These are phyloP conservation scores for Pluvialis apricaria DNA, from an alignment of 2,113 vertebrate genomes.

Conservation along the genomic window DNA sequence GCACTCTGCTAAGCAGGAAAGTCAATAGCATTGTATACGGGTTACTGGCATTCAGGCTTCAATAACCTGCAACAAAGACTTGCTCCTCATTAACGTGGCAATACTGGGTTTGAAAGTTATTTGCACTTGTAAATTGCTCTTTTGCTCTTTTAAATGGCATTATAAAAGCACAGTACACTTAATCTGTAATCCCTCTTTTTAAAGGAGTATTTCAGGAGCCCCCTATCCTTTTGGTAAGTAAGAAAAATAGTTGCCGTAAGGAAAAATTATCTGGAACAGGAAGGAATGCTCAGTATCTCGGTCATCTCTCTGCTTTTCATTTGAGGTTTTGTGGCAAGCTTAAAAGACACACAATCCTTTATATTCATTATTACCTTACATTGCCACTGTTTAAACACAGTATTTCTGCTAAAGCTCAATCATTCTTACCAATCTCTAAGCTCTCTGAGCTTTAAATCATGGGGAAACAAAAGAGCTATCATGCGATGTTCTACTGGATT, in stretches of 20 bases:
- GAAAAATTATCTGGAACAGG: neutral
- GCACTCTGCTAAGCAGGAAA: neutral
- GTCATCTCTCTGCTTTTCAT: neutral
- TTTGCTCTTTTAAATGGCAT: neutral
- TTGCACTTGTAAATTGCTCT: neutral
- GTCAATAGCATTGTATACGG: neutral
- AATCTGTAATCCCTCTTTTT: neutral
- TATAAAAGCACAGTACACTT: neutral
- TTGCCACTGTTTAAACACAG: neutral
- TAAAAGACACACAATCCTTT: neutral
- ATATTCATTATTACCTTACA: neutral
- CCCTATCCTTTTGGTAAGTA: neutral
- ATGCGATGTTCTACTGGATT: accelerated
- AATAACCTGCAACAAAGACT: neutral
- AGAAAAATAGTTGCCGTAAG: neutral
- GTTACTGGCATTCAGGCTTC: neutral
- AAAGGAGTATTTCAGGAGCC: neutral
- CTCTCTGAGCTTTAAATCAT: neutral
- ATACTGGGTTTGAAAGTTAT: neutral
- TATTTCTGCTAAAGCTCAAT: neutral
- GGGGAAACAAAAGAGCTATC: neutral
- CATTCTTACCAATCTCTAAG: neutral
- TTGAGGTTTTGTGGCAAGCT: neutral
- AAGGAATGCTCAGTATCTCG: neutral
- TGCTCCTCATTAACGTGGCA: neutral